Percentiles rank a stretch among this genome's conserved stretches.
These are phyloP conservation scores for Scleropages formosus DNA, from an alignment of 2,797 vertebrate genomes.

Conservation along the genomic window DNA sequence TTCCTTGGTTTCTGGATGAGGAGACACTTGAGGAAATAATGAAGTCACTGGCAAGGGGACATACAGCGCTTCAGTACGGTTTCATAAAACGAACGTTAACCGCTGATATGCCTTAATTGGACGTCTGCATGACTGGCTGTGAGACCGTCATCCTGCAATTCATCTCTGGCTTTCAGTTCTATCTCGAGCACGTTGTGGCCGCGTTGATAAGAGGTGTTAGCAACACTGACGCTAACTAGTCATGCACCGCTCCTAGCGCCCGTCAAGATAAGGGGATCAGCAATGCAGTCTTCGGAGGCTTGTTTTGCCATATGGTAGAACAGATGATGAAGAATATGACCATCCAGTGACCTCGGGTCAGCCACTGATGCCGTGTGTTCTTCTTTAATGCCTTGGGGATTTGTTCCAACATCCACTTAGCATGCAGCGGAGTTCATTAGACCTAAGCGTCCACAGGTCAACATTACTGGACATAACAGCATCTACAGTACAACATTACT, in stretches of 20 bases:
- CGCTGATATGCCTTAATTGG: conserved; percentile 17
- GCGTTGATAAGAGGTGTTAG: not conserved
- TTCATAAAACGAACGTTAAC: conserved; percentile 1
- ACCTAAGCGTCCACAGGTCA: not conserved
- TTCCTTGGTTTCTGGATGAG: not conserved
- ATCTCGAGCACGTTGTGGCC: not conserved
- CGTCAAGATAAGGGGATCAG: not conserved
- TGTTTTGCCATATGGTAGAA: not conserved
- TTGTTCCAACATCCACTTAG: not conserved
- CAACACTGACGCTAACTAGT: not conserved
- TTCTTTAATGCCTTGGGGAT: not conserved
- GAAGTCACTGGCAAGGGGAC: not conserved
- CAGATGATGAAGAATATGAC: conserved; percentile 1
- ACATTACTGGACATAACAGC: not conserved
- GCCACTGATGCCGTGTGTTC: not conserved
- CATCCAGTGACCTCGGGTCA: not conserved
- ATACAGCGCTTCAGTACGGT: not conserved
- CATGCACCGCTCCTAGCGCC: not conserved
- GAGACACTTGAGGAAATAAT: not conserved
- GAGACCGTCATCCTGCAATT: not conserved
- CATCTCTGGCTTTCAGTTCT: not conserved
- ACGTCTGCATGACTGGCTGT: not conserved
- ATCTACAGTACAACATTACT: too few species aligned
- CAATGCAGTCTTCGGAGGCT: not conserved
- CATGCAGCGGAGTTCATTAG: not conserved